Base-by-base conservation (phyloP, 2,113 vertebrate species). In the Cyanistes caeruleus region DNA sequence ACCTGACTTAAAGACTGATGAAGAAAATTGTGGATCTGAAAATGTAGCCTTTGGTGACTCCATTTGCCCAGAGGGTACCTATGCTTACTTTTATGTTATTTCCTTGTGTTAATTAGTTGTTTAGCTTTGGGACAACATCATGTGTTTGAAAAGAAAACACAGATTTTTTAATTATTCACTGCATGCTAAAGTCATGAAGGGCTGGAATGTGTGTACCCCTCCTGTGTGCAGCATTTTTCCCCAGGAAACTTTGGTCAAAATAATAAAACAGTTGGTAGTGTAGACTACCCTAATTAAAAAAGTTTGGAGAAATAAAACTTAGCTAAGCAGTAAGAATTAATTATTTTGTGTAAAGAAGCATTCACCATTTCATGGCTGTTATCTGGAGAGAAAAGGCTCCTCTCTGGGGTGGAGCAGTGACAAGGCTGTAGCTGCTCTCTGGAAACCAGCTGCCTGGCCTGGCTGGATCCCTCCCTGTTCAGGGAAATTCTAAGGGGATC, bases 51-150 rank as follows among this genome's bases (percentile, higher is more conserved):
- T 98, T 76, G 98, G 98, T 72, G 97, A 98, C 80, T 97, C 91
- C 2, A 82, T 98, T 88, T 99, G 99, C 84, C 99, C 99, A 43
- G 76, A 96, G 35, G 98, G 99, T 99, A 94, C 94, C 96, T 95
- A 43, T 84, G 41, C 17, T 37, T n/a, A n/a, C n/a, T n/a, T n/a
- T n/a, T n/a, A n/a, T n/a, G 35, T 75, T 18, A 15, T 69, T 96
- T 94, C 27, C 41, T 67, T 73, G 75, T 14, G 27, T 46, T 84
- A 30, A 67, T 35, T 72, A 14, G 8, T 92, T 73, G 37, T 78
- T 79, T 53, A 76, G 35, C n/a, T 91, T 84, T 77, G 44, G 67
- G 55, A 24, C 22, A 88, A 15, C 63, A 67, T 11, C 37, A 15
- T 63, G 33, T 65, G 24, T 70, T 78, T 52, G 46, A 68, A 74